Percentiles rank a stretch among this genome's conserved stretches.
phyloP scores from a whole-genome alignment of 2,113 vertebrate species.

The Mastomys natalensis region DNA sequence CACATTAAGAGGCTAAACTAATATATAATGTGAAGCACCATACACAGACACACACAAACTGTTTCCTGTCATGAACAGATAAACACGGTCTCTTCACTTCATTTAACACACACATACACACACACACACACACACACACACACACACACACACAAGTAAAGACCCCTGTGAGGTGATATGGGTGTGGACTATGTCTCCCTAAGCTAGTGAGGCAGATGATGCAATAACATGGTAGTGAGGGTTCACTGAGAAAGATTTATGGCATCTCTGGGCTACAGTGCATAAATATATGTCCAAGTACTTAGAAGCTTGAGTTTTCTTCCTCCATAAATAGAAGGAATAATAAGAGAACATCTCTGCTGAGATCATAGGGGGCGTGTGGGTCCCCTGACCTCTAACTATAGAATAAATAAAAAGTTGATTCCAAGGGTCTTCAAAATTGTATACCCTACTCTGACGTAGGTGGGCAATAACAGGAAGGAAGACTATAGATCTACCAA shows the following conservation, averaged over 20 bases:
- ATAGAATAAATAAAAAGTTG: background rate
- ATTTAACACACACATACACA: background rate
- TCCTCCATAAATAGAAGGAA: background rate
- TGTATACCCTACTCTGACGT: background rate
- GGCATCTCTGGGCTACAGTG: background rate
- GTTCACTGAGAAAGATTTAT: background rate
- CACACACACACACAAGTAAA: slow-evolving; percentile 5
- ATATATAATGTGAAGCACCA: slow-evolving; percentile 16
- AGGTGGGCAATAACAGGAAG: background rate
- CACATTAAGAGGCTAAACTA: background rate
- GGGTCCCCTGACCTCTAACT: background rate
- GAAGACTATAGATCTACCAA: background rate
- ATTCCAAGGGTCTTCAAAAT: background rate
- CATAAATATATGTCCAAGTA: background rate
- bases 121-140: background rate
- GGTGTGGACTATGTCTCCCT: background rate
- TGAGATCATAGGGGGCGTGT: background rate
- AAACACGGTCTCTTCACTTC: background rate
- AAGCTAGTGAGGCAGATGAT: background rate
- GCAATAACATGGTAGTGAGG: background rate
- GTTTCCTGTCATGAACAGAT: background rate
- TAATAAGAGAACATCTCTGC: background rate
- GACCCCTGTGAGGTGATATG: background rate
- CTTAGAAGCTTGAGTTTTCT: background rate
- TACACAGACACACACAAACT: background rate